phyloP scores from a whole-genome alignment of 2,888 invertebrate genomes.

The Lasioglossum vierecki region DNA sequence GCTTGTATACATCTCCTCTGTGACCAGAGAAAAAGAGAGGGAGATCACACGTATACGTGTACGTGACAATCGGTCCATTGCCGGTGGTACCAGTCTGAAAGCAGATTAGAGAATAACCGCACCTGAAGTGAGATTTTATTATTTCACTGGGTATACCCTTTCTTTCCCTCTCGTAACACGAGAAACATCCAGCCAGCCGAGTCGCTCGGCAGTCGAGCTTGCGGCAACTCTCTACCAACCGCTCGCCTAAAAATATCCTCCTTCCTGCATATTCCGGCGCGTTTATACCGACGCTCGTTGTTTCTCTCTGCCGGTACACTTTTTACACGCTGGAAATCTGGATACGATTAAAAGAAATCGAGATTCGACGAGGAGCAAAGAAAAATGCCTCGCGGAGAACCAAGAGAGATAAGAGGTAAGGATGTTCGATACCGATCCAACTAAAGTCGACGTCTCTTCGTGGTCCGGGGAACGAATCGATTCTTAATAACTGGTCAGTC shows the following conservation, averaged over 20 bases:
- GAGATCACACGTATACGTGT: background rate
- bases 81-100: conserved; percentile 42
- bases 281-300: conserved; percentile 53
- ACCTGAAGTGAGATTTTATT: conserved; percentile 55
- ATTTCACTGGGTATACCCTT: conserved; percentile 43
- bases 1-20: no score
- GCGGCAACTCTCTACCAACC: conserved; percentile 53
- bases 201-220: conserved; percentile 47
- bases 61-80: conserved; percentile 41
- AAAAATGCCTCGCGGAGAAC: conserved; percentile 34
- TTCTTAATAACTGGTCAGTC: no score
- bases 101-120: conserved; percentile 63
- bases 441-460: no score
- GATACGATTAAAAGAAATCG: background rate
- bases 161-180: conserved; percentile 65
- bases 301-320: conserved; percentile 26
- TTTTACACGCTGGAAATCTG: background rate
- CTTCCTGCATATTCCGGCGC: conserved; percentile 63
- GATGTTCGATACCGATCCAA: no score
- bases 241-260: conserved; percentile 69
- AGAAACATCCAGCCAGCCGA: conserved; percentile 65
- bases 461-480: no score
- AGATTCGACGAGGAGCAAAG: background rate
- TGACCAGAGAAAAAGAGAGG: background rate
- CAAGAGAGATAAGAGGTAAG: background rate